Base-by-base conservation (phyloP, 2,888 invertebrate species). In the Sminthurides aquaticus region DNA sequence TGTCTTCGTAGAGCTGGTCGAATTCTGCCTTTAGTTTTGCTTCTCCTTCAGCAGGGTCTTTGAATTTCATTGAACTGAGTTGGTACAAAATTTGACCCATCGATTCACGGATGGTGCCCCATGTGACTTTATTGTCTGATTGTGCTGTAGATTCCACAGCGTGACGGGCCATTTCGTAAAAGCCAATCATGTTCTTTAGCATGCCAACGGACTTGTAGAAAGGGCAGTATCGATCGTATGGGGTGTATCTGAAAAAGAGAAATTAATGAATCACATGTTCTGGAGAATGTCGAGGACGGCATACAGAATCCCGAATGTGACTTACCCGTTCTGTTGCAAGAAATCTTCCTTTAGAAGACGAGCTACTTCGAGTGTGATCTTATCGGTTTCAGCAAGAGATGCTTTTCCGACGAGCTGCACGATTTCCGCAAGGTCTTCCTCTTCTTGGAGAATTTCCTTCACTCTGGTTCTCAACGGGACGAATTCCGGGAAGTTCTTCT, bases 131-230 rank as follows among this genome's bases (percentile, higher is more conserved):
- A 84, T 97, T 96, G 80, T 99, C 99, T 54, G 93, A 93, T 82
- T 98, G 97, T 62, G 98, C 94, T 28, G 99, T 99, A 69, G 92
- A 88, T 82, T 99, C 98, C 1, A 99, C 97, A 1, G 97, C 91
- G 79, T 98, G 98, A 69, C 94, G 87, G 43, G 99, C 88, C 89
- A 97, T 88, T 81, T 99, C 99, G 81, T 98, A 99, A 83, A 99
- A 95, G 62, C 91, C 84, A 78, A 99, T 96, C 81, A 99, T 96
- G 84, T 99, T 99, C 79, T 86, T 88, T 78, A 99, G 80, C 98
- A 99, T 99, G 75, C 96, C 98, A 67, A 95, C 94, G 20, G 98
- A 98, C 84, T 99, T 99, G 85, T 98, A 99, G 86, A 99, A 99
- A 77, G 99, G 99, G 78, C 99, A 99, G 86, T 95, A 98, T 71